phyloP scores from a whole-genome alignment of 2,888 invertebrate genomes.

The Drosophila fungiperda region DNA sequence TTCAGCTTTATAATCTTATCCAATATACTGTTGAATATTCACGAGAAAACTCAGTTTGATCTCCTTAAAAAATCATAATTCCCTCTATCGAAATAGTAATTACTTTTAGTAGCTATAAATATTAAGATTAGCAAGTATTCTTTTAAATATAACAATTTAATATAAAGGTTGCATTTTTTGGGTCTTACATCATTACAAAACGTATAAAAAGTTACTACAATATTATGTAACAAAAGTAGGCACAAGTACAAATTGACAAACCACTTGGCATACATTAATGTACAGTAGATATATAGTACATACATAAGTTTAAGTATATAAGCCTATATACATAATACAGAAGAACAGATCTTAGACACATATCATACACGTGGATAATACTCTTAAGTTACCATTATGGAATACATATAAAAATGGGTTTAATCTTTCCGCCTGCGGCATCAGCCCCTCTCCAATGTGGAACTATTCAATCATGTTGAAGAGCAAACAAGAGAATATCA shows the following conservation, averaged over 20 bases:
- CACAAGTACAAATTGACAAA: slow-evolving; percentile 37
- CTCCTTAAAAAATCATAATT: background rate
- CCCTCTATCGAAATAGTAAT: background rate
- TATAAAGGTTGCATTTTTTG: slow-evolving; percentile 18
- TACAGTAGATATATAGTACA: slow-evolving; percentile 32
- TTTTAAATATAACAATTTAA: slow-evolving; percentile 15
- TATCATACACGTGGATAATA: slow-evolving; percentile 63
- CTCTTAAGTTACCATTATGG: slow-evolving; percentile 54
- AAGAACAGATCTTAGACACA: slow-evolving; percentile 28
- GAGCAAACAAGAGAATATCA: slow-evolving; percentile 93
- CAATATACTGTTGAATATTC: background rate
- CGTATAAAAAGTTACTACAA: slow-evolving; percentile 56
- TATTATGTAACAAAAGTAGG: slow-evolving; percentile 53
- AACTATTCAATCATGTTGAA: slow-evolving; percentile 92
- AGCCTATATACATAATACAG: slow-evolving; percentile 50
- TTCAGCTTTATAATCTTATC: background rate
- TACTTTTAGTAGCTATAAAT: background rate
- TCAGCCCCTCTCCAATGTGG: slow-evolving; percentile 28
- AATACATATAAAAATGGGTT: slow-evolving; percentile 43
- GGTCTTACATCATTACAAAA: slow-evolving; percentile 35
- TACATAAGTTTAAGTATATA: slow-evolving; percentile 21
- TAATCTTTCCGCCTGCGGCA: slow-evolving; percentile 20
- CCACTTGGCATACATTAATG: slow-evolving; percentile 30
- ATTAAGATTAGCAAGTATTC: background rate
- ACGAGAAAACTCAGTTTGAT: background rate